Evolutionary conservation across 1,140 invertebrate species (phyloP).

Genomic region (Ylistrum balloti): DNA sequence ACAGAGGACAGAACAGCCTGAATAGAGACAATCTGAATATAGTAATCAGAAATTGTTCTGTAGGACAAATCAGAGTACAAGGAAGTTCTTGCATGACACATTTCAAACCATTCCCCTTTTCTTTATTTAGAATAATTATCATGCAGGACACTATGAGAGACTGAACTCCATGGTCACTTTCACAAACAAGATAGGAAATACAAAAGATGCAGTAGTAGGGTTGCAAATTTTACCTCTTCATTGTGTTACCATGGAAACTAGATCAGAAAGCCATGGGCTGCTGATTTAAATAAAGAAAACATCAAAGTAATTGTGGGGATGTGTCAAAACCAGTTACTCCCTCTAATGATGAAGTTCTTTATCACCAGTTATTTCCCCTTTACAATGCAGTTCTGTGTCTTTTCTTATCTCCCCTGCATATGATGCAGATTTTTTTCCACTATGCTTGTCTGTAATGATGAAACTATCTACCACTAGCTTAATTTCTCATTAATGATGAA

Average conservation of each 20-base stretch:
- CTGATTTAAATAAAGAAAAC: slow-evolving; percentile 40
- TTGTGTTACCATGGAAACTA: slow-evolving; percentile 21
- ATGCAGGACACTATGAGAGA: background rate
- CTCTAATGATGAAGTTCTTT: background rate
- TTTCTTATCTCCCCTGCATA: background rate
- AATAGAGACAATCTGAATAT: too few species aligned
- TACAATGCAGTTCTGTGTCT: background rate
- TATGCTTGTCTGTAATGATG: too few species aligned
- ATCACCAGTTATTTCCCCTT: background rate
- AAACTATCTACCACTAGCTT: too few species aligned
- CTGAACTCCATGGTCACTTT: slow-evolving; percentile 8
- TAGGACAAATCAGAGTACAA: too few species aligned
- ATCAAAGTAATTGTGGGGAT: background rate
- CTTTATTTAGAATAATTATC: background rate
- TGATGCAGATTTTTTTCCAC: background rate
- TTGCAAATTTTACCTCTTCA: slow-evolving; percentile 34
- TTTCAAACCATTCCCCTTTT: background rate
- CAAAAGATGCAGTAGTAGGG: slow-evolving; percentile 25
- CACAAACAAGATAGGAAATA: slow-evolving; percentile 39
- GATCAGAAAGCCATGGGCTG: slow-evolving; percentile 30
- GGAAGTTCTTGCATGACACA: background rate
- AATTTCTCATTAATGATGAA: too few species aligned
- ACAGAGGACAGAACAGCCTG: too few species aligned
- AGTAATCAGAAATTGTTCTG: too few species aligned
- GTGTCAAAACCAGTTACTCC: background rate